A percentile compares a stretch with the other conserved stretches of the same genome.
Conservation (phyloP, 2,113 vertebrate species). For the Nothocercus julius region DNA sequence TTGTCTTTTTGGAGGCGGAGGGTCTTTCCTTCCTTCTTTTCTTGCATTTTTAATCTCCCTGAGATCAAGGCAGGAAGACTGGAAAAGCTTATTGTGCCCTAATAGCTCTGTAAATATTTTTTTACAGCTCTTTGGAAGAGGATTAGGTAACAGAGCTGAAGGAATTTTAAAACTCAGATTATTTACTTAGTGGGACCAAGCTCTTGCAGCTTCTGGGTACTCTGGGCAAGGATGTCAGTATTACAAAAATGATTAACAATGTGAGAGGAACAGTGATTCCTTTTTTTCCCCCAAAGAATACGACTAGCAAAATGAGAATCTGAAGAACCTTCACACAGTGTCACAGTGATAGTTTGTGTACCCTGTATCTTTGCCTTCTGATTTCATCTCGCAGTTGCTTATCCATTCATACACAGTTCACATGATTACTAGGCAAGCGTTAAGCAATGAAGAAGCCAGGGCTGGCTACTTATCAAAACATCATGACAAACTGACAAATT, state of each 20-base stretch:
- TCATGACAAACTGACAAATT: rapidly evolving
- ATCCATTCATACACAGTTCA: neutral
- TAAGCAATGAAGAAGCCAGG: neutral
- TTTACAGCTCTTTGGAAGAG: neutral
- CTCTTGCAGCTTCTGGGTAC: neutral
- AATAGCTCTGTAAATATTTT: neutral
- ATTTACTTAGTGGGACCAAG: neutral
- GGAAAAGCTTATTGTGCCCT: neutral
- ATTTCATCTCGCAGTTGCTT: neutral
- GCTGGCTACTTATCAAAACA: neutral
- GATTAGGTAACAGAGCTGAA: neutral
- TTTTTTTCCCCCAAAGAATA: neutral
- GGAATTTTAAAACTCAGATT: neutral
- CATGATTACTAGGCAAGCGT: neutral
- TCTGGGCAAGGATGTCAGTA: neutral
- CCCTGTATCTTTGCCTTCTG: neutral
- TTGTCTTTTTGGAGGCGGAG: neutral
- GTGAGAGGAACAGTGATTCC: neutral
- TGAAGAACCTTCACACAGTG: neutral
- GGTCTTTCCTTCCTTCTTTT: neutral
- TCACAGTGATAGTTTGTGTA: neutral
- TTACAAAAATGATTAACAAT: neutral
- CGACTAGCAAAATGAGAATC: neutral
- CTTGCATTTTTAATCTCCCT: neutral
- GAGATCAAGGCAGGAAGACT: neutral